A percentile compares a stretch with the other conserved stretches of the same genome.
phyloP scores from a whole-genome alignment of 2,113 vertebrate genomes.

The Hyaena hyaena region DNA sequence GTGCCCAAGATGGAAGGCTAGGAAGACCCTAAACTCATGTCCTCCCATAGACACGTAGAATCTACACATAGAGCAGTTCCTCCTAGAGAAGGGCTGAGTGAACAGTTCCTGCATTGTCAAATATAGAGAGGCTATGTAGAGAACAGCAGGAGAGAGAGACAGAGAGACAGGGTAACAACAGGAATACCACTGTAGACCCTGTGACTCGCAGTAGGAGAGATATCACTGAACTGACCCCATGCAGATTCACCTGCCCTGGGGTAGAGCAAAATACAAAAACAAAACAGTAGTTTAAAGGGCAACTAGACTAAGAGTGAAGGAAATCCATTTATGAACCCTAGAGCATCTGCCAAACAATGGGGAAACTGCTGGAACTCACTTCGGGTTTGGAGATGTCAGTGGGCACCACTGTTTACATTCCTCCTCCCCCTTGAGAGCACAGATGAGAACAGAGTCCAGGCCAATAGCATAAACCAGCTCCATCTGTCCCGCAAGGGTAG shows the following conservation, averaged over 20 bases:
- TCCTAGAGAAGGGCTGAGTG: not conserved
- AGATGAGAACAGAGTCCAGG: not conserved
- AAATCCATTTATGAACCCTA: not conserved
- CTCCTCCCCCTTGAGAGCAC: not conserved
- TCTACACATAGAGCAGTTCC: not conserved
- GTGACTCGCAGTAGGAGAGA: not conserved
- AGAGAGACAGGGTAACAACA: not conserved
- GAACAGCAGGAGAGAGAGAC: not conserved
- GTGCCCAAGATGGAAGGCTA: not conserved
- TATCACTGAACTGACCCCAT: not conserved
- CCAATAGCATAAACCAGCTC: not conserved
- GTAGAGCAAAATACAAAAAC: not conserved
- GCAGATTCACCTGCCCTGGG: not conserved
- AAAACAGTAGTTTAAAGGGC: not conserved
- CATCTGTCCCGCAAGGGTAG: not conserved
- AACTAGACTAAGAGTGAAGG: not conserved
- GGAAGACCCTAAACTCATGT: not conserved
- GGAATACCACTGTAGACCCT: not conserved
- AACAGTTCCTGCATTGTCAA: not conserved
- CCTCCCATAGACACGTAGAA: not conserved
- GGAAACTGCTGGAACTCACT: not conserved
- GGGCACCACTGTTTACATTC: not conserved
- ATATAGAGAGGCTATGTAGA: not conserved
- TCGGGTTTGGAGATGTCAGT: not conserved
- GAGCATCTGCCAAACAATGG: not conserved